Evolutionary conservation across 2,113 vertebrate species (phyloP).

Genomic region (Aepyceros melampus): DNA sequence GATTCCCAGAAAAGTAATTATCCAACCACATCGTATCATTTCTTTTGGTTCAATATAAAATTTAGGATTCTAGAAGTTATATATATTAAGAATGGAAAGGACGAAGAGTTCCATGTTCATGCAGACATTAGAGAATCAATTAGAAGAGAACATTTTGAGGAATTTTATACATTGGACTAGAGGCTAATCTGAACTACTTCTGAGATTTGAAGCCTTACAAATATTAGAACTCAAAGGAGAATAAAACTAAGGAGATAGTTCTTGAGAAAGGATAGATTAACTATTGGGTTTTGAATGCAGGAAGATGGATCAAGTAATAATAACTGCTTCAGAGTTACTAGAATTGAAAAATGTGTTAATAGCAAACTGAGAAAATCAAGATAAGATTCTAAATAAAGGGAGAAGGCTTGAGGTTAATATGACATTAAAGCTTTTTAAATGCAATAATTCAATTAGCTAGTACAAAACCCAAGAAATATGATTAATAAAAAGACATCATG

Average conservation of each 20-base stretch:
- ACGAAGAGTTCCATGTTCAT: background rate
- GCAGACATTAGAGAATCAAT: background rate
- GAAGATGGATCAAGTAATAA: background rate
- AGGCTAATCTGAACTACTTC: background rate
- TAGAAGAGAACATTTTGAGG: background rate
- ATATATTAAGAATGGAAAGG: background rate
- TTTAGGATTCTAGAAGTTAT: background rate
- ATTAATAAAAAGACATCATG: conserved; percentile 1
- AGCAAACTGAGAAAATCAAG: background rate
- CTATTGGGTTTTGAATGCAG: background rate
- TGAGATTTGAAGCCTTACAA: background rate
- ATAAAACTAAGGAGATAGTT: background rate
- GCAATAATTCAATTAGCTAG: conserved; percentile 14
- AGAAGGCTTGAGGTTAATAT: background rate
- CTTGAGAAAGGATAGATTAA: background rate
- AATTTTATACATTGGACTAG: background rate
- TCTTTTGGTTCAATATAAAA: background rate
- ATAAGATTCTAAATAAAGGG: background rate
- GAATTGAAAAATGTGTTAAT: background rate
- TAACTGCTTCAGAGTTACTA: background rate
- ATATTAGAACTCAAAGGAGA: background rate
- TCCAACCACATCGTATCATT: background rate
- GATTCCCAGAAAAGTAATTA: background rate
- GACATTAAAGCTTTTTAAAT: background rate
- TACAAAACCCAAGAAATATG: background rate